Evolutionary conservation across 2,888 invertebrate species (phyloP).

Genomic region (Hydrotaea diabolus): DNA sequence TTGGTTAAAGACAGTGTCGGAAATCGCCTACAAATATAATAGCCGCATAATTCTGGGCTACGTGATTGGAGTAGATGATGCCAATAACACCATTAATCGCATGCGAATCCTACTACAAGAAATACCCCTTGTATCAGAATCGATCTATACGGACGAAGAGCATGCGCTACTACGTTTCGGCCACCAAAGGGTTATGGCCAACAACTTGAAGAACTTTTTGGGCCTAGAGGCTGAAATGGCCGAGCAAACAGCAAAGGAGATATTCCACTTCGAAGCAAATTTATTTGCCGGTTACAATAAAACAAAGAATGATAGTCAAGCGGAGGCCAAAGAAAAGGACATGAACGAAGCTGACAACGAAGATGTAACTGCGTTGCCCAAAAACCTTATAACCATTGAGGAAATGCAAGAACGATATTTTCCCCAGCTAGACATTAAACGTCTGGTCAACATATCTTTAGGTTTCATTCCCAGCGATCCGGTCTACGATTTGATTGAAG

Average conservation of each 20-base stretch:
- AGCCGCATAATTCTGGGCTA: constrained; percentile 68
- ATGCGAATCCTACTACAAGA: constrained; percentile 68
- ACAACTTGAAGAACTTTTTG: constrained; percentile 63
- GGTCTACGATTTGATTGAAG: constrained; percentile 71
- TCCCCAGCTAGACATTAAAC: constrained; percentile 70
- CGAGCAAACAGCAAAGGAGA: constrained; percentile 69
- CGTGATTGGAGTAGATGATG: constrained; percentile 68
- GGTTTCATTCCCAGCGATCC: constrained; percentile 67
- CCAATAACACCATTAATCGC: constrained; percentile 64
- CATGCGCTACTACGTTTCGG: constrained; percentile 46
- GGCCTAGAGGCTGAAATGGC: constrained; percentile 66
- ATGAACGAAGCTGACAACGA: constrained; percentile 68
- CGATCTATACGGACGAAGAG: constrained; percentile 70
- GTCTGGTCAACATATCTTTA: constrained; percentile 69
- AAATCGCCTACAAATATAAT: constrained; percentile 69
- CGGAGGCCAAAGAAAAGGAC: constrained; percentile 60
- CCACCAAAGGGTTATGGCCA: constrained; percentile 44
- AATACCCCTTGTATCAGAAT: constrained; percentile 63
- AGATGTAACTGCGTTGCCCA: constrained; percentile 32
- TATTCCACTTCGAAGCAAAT: constrained; percentile 73
- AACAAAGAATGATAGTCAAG: not conserved
- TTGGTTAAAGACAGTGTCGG: constrained; percentile 72
- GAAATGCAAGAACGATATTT: constrained; percentile 70
- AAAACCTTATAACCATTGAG: constrained; percentile 64
- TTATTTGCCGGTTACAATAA: constrained; percentile 71